Conservation (phyloP, 2,113 vertebrate genomes). For the Circaetus cinerascens region DNA sequence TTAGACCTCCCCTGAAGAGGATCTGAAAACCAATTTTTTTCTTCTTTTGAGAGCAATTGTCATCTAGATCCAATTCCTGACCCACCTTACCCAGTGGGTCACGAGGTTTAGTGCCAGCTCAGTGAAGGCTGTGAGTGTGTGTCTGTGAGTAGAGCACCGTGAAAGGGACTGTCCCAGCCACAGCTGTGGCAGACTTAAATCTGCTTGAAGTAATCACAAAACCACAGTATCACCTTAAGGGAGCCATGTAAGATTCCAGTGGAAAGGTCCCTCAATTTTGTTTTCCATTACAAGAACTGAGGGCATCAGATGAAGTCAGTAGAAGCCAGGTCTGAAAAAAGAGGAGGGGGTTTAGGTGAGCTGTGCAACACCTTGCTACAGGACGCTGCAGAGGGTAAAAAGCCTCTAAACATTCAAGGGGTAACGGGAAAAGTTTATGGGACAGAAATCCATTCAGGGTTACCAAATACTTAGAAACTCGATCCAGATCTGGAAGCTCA, state of each 20-base stretch:
- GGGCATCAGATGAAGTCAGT: neutral
- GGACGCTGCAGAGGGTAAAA: neutral
- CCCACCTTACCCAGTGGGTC: neutral
- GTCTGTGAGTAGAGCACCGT: neutral
- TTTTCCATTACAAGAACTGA: neutral
- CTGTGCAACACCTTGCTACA: neutral
- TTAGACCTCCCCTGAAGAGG: neutral
- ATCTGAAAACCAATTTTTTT: neutral
- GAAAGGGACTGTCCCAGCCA: neutral
- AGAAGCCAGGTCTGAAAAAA: neutral
- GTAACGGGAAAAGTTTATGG: neutral
- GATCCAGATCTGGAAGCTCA: neutral
- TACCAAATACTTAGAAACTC: neutral
- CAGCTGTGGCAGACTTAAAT: neutral
- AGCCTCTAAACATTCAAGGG: neutral
- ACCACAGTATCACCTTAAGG: neutral
- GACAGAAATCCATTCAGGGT: neutral
- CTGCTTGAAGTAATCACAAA: neutral
- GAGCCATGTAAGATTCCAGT: neutral
- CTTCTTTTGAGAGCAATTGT: neutral
- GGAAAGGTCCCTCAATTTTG: neutral
- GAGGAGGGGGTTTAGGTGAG: neutral
- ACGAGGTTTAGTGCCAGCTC: neutral
- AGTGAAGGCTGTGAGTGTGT: rapidly evolving
- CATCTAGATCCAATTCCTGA: neutral